Percentiles rank a stretch among this genome's conserved stretches.
Evolutionary conservation across 2,797 vertebrate species (phyloP).

Genomic region (Mycteria americana): DNA sequence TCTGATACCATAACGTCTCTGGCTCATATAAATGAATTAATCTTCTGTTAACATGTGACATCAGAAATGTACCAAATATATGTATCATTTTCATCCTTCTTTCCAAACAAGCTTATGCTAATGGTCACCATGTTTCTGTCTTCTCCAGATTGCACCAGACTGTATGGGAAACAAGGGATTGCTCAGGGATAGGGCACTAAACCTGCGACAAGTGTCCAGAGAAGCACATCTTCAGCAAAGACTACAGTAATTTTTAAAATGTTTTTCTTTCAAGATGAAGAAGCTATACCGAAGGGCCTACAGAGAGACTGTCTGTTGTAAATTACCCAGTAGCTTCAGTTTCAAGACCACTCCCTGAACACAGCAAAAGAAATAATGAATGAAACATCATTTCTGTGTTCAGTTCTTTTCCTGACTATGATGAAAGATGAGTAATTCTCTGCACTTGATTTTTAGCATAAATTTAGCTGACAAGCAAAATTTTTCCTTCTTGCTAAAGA

Average conservation of each 20-base stretch:
- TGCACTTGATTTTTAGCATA: neutral
- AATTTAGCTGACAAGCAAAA: neutral
- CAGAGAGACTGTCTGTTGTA: neutral
- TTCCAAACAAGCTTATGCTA: neutral
- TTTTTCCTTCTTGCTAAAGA: neutral
- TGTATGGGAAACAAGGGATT: neutral
- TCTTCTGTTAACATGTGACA: neutral
- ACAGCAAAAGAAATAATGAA: constrained; percentile 2
- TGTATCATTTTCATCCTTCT: neutral
- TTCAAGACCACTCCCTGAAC: constrained; percentile 4
- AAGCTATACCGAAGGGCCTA: neutral
- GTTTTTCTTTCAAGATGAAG: neutral
- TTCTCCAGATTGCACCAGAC: neutral
- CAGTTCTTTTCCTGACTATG: neutral
- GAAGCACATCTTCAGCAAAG: neutral
- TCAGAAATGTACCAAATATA: neutral
- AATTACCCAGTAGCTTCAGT: neutral
- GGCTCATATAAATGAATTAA: neutral
- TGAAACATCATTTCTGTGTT: neutral
- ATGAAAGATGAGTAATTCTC: constrained; percentile 16
- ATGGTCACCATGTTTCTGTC: neutral
- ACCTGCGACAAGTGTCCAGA: neutral
- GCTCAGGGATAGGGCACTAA: neutral
- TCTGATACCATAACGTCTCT: neutral
- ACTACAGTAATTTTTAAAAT: neutral